Evolutionary conservation across 2,797 vertebrate species (phyloP).

Genomic region (Hippoglossus hippoglossus): DNA sequence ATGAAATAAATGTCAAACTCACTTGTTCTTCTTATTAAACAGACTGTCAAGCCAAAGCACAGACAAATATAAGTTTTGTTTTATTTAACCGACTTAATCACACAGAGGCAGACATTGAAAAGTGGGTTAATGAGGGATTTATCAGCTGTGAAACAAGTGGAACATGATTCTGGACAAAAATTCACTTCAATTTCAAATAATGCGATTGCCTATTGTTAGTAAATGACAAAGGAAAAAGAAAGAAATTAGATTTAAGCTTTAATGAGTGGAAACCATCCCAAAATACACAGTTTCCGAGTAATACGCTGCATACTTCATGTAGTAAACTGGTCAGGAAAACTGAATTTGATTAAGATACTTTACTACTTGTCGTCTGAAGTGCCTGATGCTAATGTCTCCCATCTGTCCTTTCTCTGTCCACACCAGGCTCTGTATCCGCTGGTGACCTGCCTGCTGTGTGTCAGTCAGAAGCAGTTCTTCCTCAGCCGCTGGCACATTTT

Average conservation of each 20-base stretch:
- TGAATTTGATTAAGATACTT: not conserved
- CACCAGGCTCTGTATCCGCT: constrained; percentile 96
- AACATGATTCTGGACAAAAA: not conserved
- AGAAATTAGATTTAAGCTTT: constrained; percentile 5
- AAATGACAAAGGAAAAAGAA: not conserved
- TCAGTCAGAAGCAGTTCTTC: constrained; percentile 99
- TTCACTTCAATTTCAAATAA: constrained; percentile 1
- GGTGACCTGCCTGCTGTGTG: constrained; percentile 97
- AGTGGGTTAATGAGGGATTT: constrained; percentile 4
- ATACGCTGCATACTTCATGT: not conserved
- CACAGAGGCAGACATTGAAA: not conserved
- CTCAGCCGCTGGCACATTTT: constrained; percentile 98
- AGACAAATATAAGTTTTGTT: not conserved
- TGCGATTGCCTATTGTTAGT: not conserved
- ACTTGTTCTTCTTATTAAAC: not conserved
- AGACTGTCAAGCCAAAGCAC: not conserved
- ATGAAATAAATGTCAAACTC: not conserved
- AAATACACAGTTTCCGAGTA: not conserved
- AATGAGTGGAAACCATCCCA: not conserved
- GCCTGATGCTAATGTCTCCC: constrained; percentile 15
- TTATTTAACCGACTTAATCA: not conserved
- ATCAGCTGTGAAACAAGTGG: not conserved
- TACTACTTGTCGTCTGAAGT: not conserved
- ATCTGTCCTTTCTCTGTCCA: constrained; percentile 36
- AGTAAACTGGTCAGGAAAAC: not conserved